A percentile compares a stretch with the other conserved stretches of the same genome.
Conservation (phyloP, 1,140 invertebrate genomes). For the Orius insidiosus region DNA sequence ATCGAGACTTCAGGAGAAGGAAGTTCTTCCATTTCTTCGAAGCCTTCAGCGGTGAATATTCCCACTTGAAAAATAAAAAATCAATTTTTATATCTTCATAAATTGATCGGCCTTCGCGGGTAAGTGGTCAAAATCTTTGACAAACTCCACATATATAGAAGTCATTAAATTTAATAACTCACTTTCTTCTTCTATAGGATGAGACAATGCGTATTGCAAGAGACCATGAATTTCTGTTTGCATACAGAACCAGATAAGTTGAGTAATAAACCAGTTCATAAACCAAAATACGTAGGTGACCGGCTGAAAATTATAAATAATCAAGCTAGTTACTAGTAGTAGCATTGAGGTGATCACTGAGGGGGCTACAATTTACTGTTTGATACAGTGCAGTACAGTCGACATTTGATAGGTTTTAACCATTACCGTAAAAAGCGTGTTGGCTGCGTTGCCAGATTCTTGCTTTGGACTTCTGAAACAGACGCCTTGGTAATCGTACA, state of each 20-base stretch:
- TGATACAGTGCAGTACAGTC: no score
- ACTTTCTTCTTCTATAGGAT: conserved; percentile 5
- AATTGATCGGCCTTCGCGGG: no score
- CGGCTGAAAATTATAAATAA: no score
- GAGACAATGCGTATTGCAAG: neutral
- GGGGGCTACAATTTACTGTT: no score
- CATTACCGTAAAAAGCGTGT: conserved; percentile 23
- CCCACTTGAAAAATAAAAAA: neutral
- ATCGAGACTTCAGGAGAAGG: conserved; percentile 47
- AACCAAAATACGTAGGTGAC: conserved; percentile 24
- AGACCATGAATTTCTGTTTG: conserved; percentile 22
- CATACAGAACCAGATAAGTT: conserved; percentile 25
- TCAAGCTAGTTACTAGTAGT: no score
- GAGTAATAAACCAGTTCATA: conserved; percentile 24
- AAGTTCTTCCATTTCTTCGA: conserved; percentile 4
- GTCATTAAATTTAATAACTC: no score
- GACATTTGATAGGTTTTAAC: no score
- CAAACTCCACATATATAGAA: no score
- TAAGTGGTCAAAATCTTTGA: no score
- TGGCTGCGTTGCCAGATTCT: conserved; percentile 33
- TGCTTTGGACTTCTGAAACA: conserved; percentile 40
- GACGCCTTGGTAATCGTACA: conserved; percentile 81
- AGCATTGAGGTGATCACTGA: no score
- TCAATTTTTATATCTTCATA: no score
- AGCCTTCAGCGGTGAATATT: conserved; percentile 2